phyloP scores from a whole-genome alignment of 2,113 vertebrate species.

The Oncorhynchus mykiss region DNA sequence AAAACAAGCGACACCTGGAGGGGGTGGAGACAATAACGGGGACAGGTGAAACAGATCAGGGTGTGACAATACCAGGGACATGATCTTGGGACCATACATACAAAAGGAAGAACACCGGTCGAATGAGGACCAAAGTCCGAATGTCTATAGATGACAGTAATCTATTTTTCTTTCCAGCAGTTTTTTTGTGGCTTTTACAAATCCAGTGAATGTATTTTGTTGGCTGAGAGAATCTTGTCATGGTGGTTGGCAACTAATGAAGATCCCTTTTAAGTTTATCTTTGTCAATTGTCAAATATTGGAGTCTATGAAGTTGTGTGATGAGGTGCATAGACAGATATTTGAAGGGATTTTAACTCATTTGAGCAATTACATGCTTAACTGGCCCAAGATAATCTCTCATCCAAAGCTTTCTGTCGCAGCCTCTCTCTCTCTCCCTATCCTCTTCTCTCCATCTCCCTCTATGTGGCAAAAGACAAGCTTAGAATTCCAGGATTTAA shows the following conservation, averaged over 20 bases:
- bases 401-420: constrained; percentile 86
- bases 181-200: constrained; percentile 80
- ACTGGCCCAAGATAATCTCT: constrained; percentile 99
- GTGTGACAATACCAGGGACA: not conserved
- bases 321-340: constrained; percentile 99
- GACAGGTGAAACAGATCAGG: too few relatives aligned
- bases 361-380: constrained; percentile 99
- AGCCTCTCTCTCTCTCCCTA: constrained; percentile 47
- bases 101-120: not conserved
- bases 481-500: constrained; percentile 98
- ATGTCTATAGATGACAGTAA: constrained; percentile 25
- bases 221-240: constrained; percentile 82
- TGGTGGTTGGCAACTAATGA: constrained; percentile 90
- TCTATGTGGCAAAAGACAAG: constrained; percentile 77
- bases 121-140: not conserved
- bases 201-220: constrained; percentile 80
- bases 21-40: too few relatives aligned
- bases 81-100: not conserved
- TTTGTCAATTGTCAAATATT: constrained; percentile 99
- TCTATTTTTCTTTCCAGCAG: constrained; percentile 73
- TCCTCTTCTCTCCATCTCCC: constrained; percentile 65
- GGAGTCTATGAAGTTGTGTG: constrained; percentile 99
- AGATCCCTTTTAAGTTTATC: constrained; percentile 93
- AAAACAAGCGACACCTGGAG: too few relatives aligned
- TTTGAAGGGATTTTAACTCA: constrained; percentile 99